A percentile compares a stretch with the other conserved stretches of the same genome.
Conservation (phyloP, 2,113 vertebrate genomes). For the Clarias magur region DNA sequence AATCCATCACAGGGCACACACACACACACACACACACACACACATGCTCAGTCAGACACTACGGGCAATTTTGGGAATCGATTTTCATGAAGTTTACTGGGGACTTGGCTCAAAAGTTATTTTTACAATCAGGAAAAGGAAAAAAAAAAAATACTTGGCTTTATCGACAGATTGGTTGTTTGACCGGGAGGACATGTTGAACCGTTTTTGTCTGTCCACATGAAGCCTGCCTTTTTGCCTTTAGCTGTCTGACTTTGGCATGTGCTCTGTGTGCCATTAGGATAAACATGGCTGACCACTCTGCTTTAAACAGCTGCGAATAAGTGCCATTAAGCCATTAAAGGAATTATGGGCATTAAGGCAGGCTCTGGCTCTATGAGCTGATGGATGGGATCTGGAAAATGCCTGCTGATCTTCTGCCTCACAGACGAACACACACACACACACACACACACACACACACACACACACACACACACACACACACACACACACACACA, state of each 20-base stretch:
- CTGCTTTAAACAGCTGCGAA: conserved; percentile 33
- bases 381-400: background rate
- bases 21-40: no score
- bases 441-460: background rate
- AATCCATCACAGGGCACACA: no score
- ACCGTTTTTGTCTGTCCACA: background rate
- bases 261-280: conserved; percentile 20
- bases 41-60: no score
- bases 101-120: background rate
- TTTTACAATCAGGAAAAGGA: background rate
- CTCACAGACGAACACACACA: background rate
- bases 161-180: background rate
- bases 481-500: background rate
- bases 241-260: background rate
- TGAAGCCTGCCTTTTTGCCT: background rate
- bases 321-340: conserved; percentile 47
- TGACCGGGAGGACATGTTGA: background rate
- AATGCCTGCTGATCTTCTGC: conserved; percentile 29
- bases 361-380: conserved; percentile 20
- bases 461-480: no score
- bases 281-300: conserved; percentile 17
- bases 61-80: no score
- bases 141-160: background rate
- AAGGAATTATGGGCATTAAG: conserved; percentile 42
- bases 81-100: background rate